Evolutionary conservation across 53 echinoderm and acorn worm genomes (phyloP), one percentile per base, ranked within the genome.

Genomic region (Mesocentrotus franciscanus): DNA sequence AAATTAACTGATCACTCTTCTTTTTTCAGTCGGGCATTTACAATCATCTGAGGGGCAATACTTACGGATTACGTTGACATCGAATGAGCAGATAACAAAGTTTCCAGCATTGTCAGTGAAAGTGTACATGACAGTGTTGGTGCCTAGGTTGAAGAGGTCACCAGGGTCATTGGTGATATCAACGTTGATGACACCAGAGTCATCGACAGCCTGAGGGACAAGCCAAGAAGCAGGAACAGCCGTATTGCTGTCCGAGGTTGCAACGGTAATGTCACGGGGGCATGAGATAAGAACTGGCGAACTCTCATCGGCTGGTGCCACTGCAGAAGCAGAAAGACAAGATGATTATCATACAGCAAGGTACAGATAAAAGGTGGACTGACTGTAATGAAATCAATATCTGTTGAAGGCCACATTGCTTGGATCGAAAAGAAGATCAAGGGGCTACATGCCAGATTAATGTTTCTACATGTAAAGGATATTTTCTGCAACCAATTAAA

Each of bases 61-160:
- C 95, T 94, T 94, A 94, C 95, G 61, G 55, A 94, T 55, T 12
- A 94, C 95, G 22, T 39, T 96, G 90, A 96, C 96, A 58, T 93
- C 66, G 55, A 96, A 96, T 27, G 71, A 85, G 64, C 96, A 96
- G 78, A 56, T 81, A 29, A 93, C 95, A 62, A 26, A 62, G 79
- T 96, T 96, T 81, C 96, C 96, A 55, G 85, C 22, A 42, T 58
- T 55, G 59, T 96, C 96, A 0, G 93, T 95, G 93, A 96, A 96
- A 6, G 96, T 96, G 93, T 96, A 96, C 2, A 83, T 90, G 66
- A 96, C 96, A 26, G 78, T 78, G 29, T 92, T 96, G 9, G 57
- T 55, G 49, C 92, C 96, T 4, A 93, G 90, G 42, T 24, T 34
- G 90, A 96, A 96, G 7, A 74, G 62, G 26, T 92, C 95, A 14